Evolutionary conservation across 2,797 vertebrate species (phyloP).

Genomic region (Liasis olivaceus): DNA sequence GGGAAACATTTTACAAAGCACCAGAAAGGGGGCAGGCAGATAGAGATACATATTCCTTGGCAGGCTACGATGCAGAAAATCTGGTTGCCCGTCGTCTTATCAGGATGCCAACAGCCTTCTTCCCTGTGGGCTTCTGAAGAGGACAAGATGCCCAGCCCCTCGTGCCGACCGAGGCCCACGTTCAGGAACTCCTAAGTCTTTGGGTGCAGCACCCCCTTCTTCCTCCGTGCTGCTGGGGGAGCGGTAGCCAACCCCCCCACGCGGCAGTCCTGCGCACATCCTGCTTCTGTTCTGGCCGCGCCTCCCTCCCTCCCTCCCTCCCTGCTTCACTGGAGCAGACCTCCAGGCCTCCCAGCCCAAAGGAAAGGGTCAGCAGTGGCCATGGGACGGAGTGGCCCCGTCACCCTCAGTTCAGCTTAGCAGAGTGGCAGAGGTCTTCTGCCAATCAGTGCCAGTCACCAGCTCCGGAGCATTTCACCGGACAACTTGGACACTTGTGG

Average conservation of each 20-base stretch:
- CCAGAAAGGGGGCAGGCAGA: not conserved
- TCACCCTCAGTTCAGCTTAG: accelerated
- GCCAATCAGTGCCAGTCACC: not conserved
- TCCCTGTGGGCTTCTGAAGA: not conserved
- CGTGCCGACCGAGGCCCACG: not conserved
- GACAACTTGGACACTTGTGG: not conserved
- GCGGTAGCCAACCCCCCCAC: accelerated
- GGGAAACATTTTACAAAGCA: not conserved
- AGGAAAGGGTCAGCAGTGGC: not conserved
- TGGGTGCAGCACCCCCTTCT: not conserved
- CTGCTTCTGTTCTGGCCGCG: no score
- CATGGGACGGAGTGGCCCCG: not conserved
- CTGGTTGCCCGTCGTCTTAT: not conserved
- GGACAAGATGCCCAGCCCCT: not conserved
- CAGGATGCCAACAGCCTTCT: not conserved
- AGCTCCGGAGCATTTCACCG: not conserved
- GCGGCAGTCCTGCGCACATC: no score
- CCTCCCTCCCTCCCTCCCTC: no score
- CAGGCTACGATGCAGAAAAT: not conserved
- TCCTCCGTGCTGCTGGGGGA: not conserved
- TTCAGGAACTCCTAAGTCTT: not conserved
- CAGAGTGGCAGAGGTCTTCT: not conserved
- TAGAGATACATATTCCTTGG: not conserved
- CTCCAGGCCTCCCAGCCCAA: not conserved
- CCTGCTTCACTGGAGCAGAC: no score